Evolutionary conservation across 2,888 invertebrate genomes (phyloP), one percentile per base, ranked within the genome.

Genomic region (Aplocera efformata): DNA sequence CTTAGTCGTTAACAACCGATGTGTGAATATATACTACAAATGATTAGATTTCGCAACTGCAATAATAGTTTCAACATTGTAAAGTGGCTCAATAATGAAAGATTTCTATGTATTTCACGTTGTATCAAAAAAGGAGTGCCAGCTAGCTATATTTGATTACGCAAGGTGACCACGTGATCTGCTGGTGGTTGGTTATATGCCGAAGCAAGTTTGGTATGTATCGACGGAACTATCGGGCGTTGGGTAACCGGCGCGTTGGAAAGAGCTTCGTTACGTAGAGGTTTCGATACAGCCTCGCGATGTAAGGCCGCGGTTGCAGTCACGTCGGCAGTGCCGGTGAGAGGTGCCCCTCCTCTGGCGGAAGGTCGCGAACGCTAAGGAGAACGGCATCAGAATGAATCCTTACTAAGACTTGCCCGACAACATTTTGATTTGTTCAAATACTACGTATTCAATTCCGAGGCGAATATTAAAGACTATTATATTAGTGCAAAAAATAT

Each of bases 201-300:
- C 65, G 62, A 67, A 60, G 69, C 68, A 60, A 70, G 72, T 72
- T 72, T 70, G 75, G 60, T 75, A 72, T 79, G 74, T 82, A 85
- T 82, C 76, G 80, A 76, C 75, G 70, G 78, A 84, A 78, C 81
- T 82, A 83, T 84, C 74, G 71, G 67, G 72, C 74, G 74, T 86
- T 86, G 84, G 73, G 86, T 85, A 86, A 86, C 79, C 72, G 61
- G 13, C 13, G 56, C 56, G 69, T 66, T 83, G 78, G 84, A 83
- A 84, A 84, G 82, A 86, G 83, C 79, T 81, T 77, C 77, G 79
- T 85, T 85, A 83, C 84, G 84, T 84, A 79, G 77, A 80, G 68
- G 82, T 85, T 85, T 85, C 82, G 77, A 85, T 85, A 84, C 83
- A 85, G 79, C 84, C 86, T 86, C 86, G 86, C 84, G 74, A 73